Conservation (phyloP, 2,888 invertebrate genomes). For the Andrena chrysosceles region DNA sequence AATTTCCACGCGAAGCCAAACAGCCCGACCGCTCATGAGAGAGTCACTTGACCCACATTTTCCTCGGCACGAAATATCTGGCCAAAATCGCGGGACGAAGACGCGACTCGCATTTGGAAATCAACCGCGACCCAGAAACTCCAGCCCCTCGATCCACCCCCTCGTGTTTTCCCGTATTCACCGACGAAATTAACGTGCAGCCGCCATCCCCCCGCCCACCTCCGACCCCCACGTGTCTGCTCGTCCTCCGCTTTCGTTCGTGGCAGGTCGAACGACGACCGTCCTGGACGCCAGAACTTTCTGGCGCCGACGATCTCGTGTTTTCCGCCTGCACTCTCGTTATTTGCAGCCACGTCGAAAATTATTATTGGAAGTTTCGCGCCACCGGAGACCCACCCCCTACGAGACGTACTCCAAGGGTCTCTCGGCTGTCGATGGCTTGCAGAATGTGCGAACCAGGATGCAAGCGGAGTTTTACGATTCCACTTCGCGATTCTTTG, state of each 20-base stretch:
- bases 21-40: conserved; percentile 8
- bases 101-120: conserved; percentile 41
- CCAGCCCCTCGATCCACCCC: background rate
- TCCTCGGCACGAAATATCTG: conserved; percentile 16
- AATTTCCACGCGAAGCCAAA: conserved; percentile 39
- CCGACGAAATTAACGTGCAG: background rate
- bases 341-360: conserved; percentile 21
- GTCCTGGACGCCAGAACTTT: conserved; percentile 46
- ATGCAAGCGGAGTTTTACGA: background rate
- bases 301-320: conserved; percentile 62
- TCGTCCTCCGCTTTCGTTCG: conserved; percentile 20
- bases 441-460: background rate
- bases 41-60: conserved; percentile 32
- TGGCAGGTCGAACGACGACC: conserved; percentile 27
- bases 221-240: too few species aligned
- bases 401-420: background rate
- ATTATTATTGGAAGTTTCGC: conserved; percentile 37
- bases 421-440: background rate
- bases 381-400: background rate
- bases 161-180: background rate
- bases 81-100: conserved; percentile 33
- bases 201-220: background rate
- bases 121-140: conserved; percentile 46
- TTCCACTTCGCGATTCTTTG: background rate
- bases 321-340: conserved; percentile 55